Evolutionary conservation across 2,888 invertebrate genomes (phyloP), one percentile per base, ranked within the genome.

Genomic region (Gibbula magus): DNA sequence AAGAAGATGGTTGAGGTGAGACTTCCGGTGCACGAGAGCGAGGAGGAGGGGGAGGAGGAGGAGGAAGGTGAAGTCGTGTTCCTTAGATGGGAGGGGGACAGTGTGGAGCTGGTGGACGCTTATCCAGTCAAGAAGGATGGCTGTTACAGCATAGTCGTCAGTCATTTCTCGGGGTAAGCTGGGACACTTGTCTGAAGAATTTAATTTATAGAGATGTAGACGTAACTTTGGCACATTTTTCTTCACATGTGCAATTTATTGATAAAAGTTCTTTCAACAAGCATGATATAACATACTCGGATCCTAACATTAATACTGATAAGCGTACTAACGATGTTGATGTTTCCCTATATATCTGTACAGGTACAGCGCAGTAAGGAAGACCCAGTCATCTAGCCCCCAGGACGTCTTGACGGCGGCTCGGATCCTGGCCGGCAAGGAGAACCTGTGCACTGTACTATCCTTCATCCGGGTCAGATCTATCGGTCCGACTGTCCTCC

Each of bases 151-250:
- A 16, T 70, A n/a, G 18, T 35, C 1, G 39, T 70, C n/a, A 32
- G 13, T 0, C 70, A 70, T n/a, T 70, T 70, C 70, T 70, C 70
- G 13, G 70, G 70, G 70, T 70, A 70, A 7, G 39, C 22, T 56
- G 25, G 56, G 7, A 56, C 8, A 25, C 4, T 3, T 54, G 3
- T 54, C 3, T 5, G 8, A 35, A 8, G 35, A 35, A 3, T n/a
- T n/a, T n/a, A n/a, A n/a, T n/a, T n/a, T n/a, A n/a, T n/a, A n/a
- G n/a, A n/a, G n/a, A n/a, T n/a, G n/a, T n/a, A n/a, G n/a, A n/a
- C n/a, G n/a, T n/a, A n/a, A n/a, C n/a, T n/a, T n/a, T n/a, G n/a
- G n/a, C n/a, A n/a, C n/a, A n/a, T n/a, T n/a, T n/a, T n/a, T n/a
- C n/a, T n/a, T n/a, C n/a, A 35, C 35, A 3, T 35, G 35, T 35